These are phyloP conservation scores for Eunapius fragilis DNA, from an alignment of 37 sponge, comb jelly and placozoan species.

Conservation along the genomic window DNA sequence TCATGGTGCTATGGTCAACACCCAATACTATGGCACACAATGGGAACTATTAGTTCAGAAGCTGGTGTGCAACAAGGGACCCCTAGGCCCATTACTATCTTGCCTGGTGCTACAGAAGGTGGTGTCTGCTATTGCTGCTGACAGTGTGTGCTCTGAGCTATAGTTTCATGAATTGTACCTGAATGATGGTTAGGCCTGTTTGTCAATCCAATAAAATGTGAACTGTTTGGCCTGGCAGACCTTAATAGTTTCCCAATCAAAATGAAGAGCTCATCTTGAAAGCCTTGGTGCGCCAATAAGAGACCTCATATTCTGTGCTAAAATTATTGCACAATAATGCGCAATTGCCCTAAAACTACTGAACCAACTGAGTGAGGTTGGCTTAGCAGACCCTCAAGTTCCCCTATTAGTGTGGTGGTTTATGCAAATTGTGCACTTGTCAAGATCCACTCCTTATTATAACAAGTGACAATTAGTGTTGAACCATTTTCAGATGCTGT, in stretches of 20 bases:
- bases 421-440: background rate
- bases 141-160: too few relatives aligned
- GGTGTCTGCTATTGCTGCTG: background rate
- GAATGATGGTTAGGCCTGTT: background rate
- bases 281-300: background rate
- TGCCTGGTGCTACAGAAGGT: background rate
- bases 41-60: conserved; percentile 1
- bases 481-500: background rate
- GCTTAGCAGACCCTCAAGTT: background rate
- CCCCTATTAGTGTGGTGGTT: background rate
- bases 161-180: background rate
- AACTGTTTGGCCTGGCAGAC: background rate
- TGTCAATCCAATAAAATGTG: background rate
- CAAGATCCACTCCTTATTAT: background rate
- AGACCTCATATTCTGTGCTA: background rate
- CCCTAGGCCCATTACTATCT: conserved; percentile 22
- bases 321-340: background rate
- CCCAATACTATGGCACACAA: background rate
- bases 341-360: background rate
- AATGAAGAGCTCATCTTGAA: background rate
- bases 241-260: background rate
- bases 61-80: conserved; percentile 23
- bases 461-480: background rate
- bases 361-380: background rate
- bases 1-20: background rate